Conservation (phyloP, 2,888 invertebrate species). For the Aporophyla lueneburgensis region DNA sequence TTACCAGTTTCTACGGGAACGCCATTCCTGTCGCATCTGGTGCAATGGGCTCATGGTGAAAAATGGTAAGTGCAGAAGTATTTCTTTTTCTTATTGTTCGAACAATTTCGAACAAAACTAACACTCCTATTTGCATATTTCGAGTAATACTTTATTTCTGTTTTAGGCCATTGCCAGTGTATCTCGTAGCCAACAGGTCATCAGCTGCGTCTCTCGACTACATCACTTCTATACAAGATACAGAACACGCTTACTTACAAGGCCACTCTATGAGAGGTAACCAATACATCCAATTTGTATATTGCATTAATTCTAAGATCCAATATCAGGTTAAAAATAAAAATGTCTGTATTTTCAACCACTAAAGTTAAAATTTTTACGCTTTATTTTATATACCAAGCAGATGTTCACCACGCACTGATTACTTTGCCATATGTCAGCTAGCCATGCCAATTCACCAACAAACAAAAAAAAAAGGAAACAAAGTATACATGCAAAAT, state of each 20-base stretch:
- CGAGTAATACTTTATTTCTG: neutral
- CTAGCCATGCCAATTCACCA: no score
- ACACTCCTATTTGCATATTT: neutral
- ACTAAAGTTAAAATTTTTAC: neutral
- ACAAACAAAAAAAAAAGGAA: no score
- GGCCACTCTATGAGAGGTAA: conserved; percentile 95
- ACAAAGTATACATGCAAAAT: no score
- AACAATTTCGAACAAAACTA: no score
- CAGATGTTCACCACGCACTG: neutral
- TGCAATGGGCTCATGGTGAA: no score
- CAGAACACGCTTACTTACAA: conserved; percentile 91
- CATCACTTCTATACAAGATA: conserved; percentile 79
- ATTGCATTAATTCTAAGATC: neutral
- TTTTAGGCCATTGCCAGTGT: conserved; percentile 52
- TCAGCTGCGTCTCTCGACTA: conserved; percentile 45
- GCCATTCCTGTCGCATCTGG: conserved; percentile 94
- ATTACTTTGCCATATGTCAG: neutral
- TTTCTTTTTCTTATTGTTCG: no score
- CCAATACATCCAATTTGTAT: neutral
- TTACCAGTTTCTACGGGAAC: conserved; percentile 96
- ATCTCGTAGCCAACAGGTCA: conserved; percentile 19
- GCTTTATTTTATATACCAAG: neutral
- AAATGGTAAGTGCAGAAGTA: no score
- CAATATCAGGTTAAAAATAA: neutral
- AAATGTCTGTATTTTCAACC: neutral